A percentile compares a stretch with the other conserved stretches of the same genome.
phyloP scores from a whole-genome alignment of 2,888 invertebrate species.

The Cephus rjabovi region DNA sequence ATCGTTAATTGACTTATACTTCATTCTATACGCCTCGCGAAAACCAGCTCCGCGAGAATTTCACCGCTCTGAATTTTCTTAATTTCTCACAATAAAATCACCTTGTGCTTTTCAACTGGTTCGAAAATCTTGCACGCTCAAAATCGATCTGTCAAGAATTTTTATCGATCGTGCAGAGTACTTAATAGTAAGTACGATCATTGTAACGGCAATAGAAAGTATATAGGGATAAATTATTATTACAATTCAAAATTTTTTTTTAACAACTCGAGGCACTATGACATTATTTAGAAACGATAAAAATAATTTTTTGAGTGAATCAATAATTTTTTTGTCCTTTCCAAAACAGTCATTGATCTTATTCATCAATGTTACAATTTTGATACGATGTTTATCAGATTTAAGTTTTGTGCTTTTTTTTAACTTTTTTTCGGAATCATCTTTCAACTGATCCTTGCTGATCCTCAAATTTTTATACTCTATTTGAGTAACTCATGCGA shows the following conservation, averaged over 20 bases:
- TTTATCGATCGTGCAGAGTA: background rate
- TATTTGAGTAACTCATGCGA: background rate
- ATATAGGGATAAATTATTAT: background rate
- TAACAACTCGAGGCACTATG: background rate
- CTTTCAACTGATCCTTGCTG: background rate
- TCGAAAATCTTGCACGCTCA: too few species aligned
- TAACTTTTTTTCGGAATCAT: background rate
- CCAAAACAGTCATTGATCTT: background rate
- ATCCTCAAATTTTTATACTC: background rate
- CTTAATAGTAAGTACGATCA: background rate
- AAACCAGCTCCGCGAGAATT: constrained; percentile 10
- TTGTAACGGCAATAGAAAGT: background rate
- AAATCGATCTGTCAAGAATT: too few species aligned
- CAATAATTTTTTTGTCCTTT: background rate
- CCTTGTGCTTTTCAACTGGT: background rate
- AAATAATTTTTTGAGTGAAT: background rate
- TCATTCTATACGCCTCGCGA: constrained; percentile 31
- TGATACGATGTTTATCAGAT: background rate
- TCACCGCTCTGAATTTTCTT: background rate
- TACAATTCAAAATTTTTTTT: background rate
- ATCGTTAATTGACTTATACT: constrained; percentile 39
- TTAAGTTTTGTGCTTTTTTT: background rate
- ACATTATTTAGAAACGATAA: background rate
- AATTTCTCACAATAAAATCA: background rate
- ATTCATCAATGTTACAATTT: background rate